These are phyloP conservation scores for Actenoides hombroni DNA, from an alignment of 2,113 vertebrate species.

Conservation along the genomic window DNA sequence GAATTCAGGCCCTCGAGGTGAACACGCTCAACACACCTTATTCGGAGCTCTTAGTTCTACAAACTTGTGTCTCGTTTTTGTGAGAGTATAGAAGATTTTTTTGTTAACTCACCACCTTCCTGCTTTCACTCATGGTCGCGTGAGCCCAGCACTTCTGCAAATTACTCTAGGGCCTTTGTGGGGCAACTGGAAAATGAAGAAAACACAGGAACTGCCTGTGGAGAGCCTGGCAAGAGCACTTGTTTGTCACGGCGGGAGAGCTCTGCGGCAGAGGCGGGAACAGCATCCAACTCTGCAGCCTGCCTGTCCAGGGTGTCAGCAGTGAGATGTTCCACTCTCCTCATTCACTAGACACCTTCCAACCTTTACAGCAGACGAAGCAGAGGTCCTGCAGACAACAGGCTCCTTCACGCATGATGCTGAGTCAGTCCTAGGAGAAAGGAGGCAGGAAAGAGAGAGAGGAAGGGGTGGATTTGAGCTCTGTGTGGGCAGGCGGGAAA, in stretches of 20 bases:
- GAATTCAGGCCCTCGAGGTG: background rate
- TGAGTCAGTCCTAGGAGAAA: background rate
- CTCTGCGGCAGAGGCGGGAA: background rate
- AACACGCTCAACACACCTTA: background rate
- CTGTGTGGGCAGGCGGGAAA: fast-evolving
- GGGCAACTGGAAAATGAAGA: background rate
- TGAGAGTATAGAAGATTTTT: background rate
- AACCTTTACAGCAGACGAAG: background rate
- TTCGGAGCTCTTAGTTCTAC: background rate
- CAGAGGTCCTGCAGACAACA: background rate
- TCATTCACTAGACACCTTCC: background rate
- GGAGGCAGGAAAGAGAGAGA: background rate
- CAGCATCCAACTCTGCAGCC: background rate
- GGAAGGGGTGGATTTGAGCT: background rate
- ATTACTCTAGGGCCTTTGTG: background rate
- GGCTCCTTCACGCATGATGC: background rate
- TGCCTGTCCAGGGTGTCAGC: background rate
- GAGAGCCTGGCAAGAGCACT: background rate
- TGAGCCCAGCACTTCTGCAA: background rate
- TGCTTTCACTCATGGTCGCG: fast-evolving
- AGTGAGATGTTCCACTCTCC: background rate
- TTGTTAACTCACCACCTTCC: background rate
- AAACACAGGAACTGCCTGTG: background rate
- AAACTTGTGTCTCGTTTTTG: background rate
- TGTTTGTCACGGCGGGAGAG: background rate